Evolutionary conservation across 23 tunicate species (phyloP).

Genomic region (Aplidium turbinatum): DNA sequence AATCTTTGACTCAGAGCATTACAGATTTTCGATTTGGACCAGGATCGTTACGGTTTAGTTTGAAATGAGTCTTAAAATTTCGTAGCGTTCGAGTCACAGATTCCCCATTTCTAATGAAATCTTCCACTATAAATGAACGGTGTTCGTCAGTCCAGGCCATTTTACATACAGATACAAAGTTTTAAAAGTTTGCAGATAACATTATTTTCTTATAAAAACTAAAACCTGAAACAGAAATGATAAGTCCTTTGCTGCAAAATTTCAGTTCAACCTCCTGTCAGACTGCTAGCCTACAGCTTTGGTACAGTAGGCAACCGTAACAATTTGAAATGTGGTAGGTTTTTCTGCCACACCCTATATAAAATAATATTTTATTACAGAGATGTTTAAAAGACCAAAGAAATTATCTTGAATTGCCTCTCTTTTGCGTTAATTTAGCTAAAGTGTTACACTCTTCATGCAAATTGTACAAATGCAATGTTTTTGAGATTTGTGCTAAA

Average conservation of each 20-base stretch:
- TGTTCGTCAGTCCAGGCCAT: constrained; percentile 25
- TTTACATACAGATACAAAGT: constrained; percentile 18
- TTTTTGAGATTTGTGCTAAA: too few species aligned
- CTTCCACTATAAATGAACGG: constrained; percentile 16
- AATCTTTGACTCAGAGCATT: constrained; percentile 27
- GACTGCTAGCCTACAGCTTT: constrained; percentile 11
- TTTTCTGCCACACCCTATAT: constrained; percentile 4
- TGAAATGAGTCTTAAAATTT: constrained; percentile 29
- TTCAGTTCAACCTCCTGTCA: constrained; percentile 1
- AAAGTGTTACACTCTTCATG: too few species aligned
- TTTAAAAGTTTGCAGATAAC: constrained; percentile 4
- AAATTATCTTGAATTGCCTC: too few species aligned
- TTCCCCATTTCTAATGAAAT: constrained; percentile 23
- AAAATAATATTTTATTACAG: too few species aligned
- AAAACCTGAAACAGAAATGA: constrained; percentile 21
- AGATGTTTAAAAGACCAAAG: too few species aligned
- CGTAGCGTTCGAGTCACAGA: constrained; percentile 12
- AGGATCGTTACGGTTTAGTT: constrained; percentile 14
- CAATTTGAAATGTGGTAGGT: constrained; percentile 24
- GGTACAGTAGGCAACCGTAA: background rate
- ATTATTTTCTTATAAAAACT: constrained; percentile 3
- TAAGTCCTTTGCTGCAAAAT: constrained; percentile 1
- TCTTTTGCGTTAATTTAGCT: too few species aligned
- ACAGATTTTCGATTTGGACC: constrained; percentile 12
- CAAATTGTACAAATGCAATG: too few species aligned